phyloP scores from a whole-genome alignment of 2,888 invertebrate species.

The Chrysotoxum bicinctum region DNA sequence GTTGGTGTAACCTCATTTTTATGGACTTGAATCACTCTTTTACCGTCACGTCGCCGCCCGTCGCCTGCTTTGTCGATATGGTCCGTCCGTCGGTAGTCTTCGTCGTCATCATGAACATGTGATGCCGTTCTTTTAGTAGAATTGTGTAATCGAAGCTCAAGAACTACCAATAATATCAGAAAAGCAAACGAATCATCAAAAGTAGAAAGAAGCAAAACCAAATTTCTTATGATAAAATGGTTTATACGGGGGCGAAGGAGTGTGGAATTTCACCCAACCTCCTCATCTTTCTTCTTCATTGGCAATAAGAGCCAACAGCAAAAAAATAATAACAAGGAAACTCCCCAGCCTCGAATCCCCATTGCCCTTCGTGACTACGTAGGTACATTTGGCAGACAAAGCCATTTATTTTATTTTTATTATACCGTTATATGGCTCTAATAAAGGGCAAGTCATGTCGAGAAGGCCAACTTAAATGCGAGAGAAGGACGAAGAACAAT shows the following conservation, averaged over 20 bases:
- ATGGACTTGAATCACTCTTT: conserved; percentile 45
- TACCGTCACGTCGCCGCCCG: too few species aligned
- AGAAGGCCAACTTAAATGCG: conserved; percentile 43
- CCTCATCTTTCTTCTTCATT: neutral
- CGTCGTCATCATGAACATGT: conserved; percentile 20
- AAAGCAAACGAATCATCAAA: conserved; percentile 45
- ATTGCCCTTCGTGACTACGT: conserved; percentile 23
- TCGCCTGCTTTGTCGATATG: neutral
- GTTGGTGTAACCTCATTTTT: conserved; percentile 54
- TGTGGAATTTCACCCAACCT: neutral
- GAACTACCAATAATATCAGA: conserved; percentile 24
- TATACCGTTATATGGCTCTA: conserved; percentile 64
- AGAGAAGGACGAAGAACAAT: conserved; percentile 3
- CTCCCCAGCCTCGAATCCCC: conserved; percentile 49
- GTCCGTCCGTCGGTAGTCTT: neutral
- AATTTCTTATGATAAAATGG: conserved; percentile 34
- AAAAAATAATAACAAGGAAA: conserved; percentile 54
- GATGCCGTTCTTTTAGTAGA: conserved; percentile 23
- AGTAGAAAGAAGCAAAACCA: conserved; percentile 38
- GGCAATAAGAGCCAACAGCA: neutral
- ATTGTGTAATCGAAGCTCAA: conserved; percentile 53
- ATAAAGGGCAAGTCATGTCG: conserved; percentile 52
- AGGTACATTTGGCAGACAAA: conserved; percentile 62
- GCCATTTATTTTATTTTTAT: conserved; percentile 68
- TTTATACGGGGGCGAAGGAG: conserved; percentile 2